Conservation (phyloP, 2,113 vertebrate genomes). For the Colaptes auratus region DNA sequence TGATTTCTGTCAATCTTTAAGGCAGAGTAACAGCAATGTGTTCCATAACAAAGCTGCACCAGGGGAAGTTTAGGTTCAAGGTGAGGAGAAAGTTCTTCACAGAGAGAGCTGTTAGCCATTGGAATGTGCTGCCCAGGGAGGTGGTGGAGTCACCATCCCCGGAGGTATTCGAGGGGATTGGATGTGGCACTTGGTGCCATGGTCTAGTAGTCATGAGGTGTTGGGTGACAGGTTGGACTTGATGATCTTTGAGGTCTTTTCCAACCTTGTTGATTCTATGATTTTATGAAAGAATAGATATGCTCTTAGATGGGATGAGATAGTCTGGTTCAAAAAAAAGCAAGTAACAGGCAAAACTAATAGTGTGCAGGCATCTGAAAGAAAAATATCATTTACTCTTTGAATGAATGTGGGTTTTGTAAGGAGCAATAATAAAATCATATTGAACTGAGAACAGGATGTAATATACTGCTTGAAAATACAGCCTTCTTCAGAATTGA, state of each 20-base stretch:
- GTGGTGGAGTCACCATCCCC: too few species aligned
- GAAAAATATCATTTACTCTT: neutral
- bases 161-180: too few species aligned
- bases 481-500: neutral
- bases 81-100: too few species aligned
- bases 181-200: too few species aligned
- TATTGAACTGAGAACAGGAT: neutral
- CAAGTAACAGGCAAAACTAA: neutral
- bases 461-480: neutral
- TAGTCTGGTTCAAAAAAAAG: neutral
- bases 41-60: neutral
- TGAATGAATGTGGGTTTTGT: neutral
- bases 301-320: neutral
- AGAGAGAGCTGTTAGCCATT: too few species aligned
- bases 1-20: neutral
- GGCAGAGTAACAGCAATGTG: neutral
- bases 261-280: too few species aligned
- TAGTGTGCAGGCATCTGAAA: neutral
- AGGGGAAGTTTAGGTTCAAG: too few species aligned
- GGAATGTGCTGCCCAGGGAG: too few species aligned
- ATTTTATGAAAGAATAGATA: neutral
- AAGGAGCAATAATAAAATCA: neutral
- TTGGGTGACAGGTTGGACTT: too few species aligned
- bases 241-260: too few species aligned
- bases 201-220: too few species aligned